These are phyloP conservation scores for Platerodrilus igneus DNA, from an alignment of 2,888 invertebrate species.

Conservation along the genomic window DNA sequence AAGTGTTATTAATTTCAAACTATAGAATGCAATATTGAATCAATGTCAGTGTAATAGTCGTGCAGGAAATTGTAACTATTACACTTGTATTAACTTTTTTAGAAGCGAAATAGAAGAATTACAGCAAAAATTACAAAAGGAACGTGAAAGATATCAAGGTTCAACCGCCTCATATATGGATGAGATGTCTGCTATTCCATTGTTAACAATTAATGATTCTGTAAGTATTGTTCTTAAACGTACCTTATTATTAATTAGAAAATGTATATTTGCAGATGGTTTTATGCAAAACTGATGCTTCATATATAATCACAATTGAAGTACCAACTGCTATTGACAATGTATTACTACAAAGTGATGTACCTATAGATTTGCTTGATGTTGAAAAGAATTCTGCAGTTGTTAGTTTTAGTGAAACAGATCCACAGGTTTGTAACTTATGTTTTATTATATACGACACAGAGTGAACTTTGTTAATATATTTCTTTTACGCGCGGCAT, in stretches of 20 bases:
- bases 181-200: conserved; percentile 72
- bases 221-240: conserved; percentile 46
- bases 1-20: too few species aligned
- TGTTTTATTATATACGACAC: too few species aligned
- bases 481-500: too few species aligned
- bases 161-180: conserved; percentile 57
- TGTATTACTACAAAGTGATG: conserved; percentile 74
- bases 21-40: too few species aligned
- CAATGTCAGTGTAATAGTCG: too few species aligned
- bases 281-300: conserved; percentile 63
- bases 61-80: too few species aligned
- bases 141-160: conserved; percentile 73
- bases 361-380: conserved; percentile 70
- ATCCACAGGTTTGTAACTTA: conserved; percentile 54
- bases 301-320: conserved; percentile 72
- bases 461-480: too few species aligned
- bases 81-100: too few species aligned
- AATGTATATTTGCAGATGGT: conserved; percentile 52
- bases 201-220: conserved; percentile 76
- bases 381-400: conserved; percentile 79
- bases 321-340: conserved; percentile 77
- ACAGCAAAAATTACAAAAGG: conserved; percentile 68
- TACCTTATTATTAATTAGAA: conserved; percentile 8
- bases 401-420: conserved; percentile 67
- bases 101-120: conserved; percentile 74